A percentile compares a stretch with the other conserved stretches of the same genome.
Conservation (phyloP, 2,113 vertebrate genomes). For the Salminus brasiliensis region DNA sequence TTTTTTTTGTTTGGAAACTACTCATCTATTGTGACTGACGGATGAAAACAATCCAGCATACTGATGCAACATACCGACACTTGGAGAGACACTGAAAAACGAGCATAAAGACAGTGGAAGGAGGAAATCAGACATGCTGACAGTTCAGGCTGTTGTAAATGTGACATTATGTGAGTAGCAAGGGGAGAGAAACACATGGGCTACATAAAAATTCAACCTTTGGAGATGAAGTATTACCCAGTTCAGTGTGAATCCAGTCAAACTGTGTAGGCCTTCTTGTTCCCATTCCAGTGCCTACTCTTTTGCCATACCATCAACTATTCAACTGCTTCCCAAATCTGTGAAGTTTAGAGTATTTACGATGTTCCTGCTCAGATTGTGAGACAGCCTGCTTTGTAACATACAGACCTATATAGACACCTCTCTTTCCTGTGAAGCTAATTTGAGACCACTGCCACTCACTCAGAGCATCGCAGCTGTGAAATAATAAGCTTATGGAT, state of each 20-base stretch:
- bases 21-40: background rate
- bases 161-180: background rate
- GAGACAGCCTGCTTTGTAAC: background rate
- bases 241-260: background rate
- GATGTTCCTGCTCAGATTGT: background rate
- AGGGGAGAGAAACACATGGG: background rate
- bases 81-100: background rate
- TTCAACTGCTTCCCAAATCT: conserved; percentile 4
- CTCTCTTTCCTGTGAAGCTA: background rate
- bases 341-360: background rate
- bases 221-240: background rate
- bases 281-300: background rate
- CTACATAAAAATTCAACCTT: background rate
- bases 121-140: background rate
- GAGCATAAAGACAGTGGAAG: background rate
- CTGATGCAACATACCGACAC: background rate
- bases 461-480: background rate
- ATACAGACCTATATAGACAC: background rate
- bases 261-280: background rate
- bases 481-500: no score
- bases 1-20: background rate
- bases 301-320: background rate
- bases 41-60: background rate
- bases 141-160: background rate
- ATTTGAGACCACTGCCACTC: background rate